Percentiles rank a stretch among this genome's conserved stretches.
Evolutionary conservation across 2,888 invertebrate species (phyloP).

Genomic region (Fissipunctia ypsillon): DNA sequence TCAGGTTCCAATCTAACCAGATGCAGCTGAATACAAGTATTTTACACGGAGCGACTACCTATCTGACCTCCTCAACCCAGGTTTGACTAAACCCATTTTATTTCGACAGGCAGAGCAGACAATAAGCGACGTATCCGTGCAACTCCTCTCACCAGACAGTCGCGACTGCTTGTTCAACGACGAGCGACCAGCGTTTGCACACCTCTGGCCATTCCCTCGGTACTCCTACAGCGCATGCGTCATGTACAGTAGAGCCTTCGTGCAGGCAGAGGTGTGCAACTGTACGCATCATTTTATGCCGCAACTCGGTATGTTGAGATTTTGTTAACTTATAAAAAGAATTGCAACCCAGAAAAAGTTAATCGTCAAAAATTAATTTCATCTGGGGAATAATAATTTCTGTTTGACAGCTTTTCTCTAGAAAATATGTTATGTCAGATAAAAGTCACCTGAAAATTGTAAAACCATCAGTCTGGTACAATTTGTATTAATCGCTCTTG

Average conservation of each 20-base stretch:
- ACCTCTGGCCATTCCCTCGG: constrained; percentile 84
- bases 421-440: no score
- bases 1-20: not conserved
- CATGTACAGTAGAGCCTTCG: constrained; percentile 90
- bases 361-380: no score
- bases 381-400: not conserved
- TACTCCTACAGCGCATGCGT: constrained; percentile 92
- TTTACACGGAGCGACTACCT: not conserved
- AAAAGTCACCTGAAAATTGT: not conserved
- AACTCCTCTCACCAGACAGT: constrained; percentile 82
- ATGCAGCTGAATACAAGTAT: not conserved
- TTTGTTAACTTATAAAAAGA: not conserved
- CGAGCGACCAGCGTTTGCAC: constrained; percentile 85
- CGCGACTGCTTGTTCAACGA: constrained; percentile 90
- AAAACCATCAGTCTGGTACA: not conserved
- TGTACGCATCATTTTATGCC: constrained; percentile 92
- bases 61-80: no score
- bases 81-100: not conserved
- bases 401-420: not conserved
- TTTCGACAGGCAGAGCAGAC: constrained; percentile 90
- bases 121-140: constrained; percentile 90
- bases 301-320: constrained; percentile 82
- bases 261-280: constrained; percentile 89
- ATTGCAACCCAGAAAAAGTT: no score
- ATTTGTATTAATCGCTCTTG: not conserved